Base-by-base conservation (phyloP, 1,140 invertebrate genomes). In the Bombus vancouverensis region DNA sequence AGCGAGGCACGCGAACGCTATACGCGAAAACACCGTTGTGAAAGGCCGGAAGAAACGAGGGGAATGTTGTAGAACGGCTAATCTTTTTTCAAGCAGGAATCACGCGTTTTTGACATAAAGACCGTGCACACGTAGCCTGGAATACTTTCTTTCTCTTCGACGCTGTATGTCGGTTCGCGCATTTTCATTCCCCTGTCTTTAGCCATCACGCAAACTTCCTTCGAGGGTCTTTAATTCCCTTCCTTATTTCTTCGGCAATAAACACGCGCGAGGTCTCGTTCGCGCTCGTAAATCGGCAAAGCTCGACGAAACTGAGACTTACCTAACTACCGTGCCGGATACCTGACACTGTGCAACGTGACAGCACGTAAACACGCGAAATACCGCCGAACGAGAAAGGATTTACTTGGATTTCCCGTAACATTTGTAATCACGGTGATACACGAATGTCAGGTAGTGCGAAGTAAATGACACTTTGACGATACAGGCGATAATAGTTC, bases 191-290 rank as follows among this genome's bases (percentile, higher is more conserved):
- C 34, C 32, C 18, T 62, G 34, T 53, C 72, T 85, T 57, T 65
- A 65, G 22, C 42, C 37, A 25, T 78, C 57, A 37, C 86, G 81
- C 83, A 32, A 88, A 44, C 39, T 62, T 47, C 34, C 77, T 78
- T 72, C 68, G 57, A 44, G 76, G 70, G 44, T 25, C 62, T 66
- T 82, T 88, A 91, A 90, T 91, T 88, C 71, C 81, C 62, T 80
- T 75, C 78, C 90, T 91, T 91, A 91, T 89, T 91, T 90, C 84
- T 42, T 87, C 65, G 88, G 73, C 76, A 77, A 62, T 90, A 90
- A 91, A 91, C 90, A 91, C 82, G 82, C 84, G 88, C 81, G 87
- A 85, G 82, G 73, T 87, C 82, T 86, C 80, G 72, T 87, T 78
- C 57, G 47, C 32, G 72, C 82, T 88, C 90, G 88, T 88, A 91